These are phyloP conservation scores for Pollachius pollachius DNA, from an alignment of 2,113 vertebrate species.

Conservation along the genomic window DNA sequence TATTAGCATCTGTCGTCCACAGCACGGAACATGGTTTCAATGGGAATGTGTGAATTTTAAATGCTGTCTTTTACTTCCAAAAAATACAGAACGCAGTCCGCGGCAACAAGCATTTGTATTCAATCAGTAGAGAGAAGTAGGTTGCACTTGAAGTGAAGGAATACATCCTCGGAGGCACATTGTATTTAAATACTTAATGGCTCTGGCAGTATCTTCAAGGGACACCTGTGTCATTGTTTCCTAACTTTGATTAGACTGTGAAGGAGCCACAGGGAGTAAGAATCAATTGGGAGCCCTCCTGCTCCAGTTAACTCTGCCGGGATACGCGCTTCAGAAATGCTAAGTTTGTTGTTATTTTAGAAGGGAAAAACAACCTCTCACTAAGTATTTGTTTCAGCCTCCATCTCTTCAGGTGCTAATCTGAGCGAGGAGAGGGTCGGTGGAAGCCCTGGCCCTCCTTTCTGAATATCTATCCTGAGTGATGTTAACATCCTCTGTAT, in stretches of 20 bases:
- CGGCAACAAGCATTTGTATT: conserved; percentile 24
- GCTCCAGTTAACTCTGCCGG: conserved; percentile 58
- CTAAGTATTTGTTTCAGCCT: conserved; percentile 29
- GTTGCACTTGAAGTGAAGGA: conserved; percentile 63
- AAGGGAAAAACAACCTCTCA: neutral
- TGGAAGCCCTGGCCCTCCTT: too few species aligned
- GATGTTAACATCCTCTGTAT: too few species aligned
- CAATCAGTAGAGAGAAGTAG: conserved; percentile 52
- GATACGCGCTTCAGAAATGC: conserved; percentile 50
- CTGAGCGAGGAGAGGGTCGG: neutral
- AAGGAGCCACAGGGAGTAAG: conserved; percentile 55
- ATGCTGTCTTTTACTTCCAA: conserved; percentile 35
- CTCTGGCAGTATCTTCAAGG: conserved; percentile 69
- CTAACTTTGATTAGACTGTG: conserved; percentile 68
- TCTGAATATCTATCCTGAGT: too few species aligned
- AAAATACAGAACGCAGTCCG: conserved; percentile 58
- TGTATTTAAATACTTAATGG: conserved; percentile 73
- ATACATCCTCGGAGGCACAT: conserved; percentile 59
- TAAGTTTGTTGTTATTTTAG: too few species aligned
- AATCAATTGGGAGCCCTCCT: conserved; percentile 54
- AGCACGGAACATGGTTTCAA: conserved; percentile 15
- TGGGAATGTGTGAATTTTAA: conserved; percentile 35
- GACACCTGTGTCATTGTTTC: conserved; percentile 69
- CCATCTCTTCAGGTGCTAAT: conserved; percentile 50
- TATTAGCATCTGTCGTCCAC: neutral